These are phyloP conservation scores for Corythoichthys haematopterus DNA, from an alignment of 2,113 vertebrate genomes.

Conservation along the genomic window DNA sequence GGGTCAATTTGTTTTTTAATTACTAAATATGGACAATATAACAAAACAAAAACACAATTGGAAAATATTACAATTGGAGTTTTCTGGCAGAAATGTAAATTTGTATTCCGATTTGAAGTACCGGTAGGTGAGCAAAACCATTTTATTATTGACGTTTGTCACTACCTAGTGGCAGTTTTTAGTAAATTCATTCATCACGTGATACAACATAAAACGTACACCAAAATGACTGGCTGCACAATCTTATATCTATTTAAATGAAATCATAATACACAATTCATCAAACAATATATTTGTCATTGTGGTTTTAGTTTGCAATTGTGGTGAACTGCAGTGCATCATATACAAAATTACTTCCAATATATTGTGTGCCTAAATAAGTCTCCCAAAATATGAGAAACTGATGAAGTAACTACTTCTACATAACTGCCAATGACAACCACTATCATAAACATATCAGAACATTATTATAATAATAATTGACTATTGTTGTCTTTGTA, in stretches of 20 bases:
- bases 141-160: conserved; percentile 16
- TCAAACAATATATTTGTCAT: neutral
- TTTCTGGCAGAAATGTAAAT: neutral
- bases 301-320: neutral
- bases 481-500: neutral
- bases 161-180: conserved; percentile 30
- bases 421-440: no score
- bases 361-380: neutral
- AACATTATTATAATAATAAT: no score
- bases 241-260: neutral
- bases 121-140: neutral
- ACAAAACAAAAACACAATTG: neutral
- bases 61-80: neutral
- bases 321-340: neutral
- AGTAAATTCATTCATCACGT: neutral
- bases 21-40: neutral
- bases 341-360: neutral
- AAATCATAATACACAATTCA: neutral
- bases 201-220: neutral
- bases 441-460: no score
- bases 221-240: neutral
- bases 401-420: no score
- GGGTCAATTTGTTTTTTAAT: neutral
- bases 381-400: neutral
- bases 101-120: neutral